Evolutionary conservation across 2,888 invertebrate species (phyloP).

Genomic region (Malacosoma neustria): DNA sequence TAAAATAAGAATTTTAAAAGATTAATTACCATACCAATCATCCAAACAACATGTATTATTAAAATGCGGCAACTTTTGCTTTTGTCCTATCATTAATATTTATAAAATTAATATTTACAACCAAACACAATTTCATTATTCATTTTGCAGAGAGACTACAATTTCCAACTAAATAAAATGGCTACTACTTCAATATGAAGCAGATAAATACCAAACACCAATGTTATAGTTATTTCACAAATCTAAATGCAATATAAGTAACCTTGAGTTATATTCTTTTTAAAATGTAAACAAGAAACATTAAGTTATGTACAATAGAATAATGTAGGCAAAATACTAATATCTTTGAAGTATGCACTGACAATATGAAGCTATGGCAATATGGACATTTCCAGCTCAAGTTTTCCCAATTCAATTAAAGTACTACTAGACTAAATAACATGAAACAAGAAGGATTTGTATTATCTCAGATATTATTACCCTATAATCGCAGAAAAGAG

Average conservation of each 20-base stretch:
- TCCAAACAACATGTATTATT: no score
- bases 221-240: not conserved
- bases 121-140: not conserved
- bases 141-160: not conserved
- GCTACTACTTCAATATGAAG: conserved; percentile 21
- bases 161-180: conserved; percentile 3
- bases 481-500: not conserved
- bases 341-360: not conserved
- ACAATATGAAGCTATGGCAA: not conserved
- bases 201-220: conserved; percentile 4
- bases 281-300: not conserved
- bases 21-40: no score
- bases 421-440: not conserved
- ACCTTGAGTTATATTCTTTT: no score
- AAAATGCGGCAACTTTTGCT: conserved; percentile 1
- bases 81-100: conserved; percentile 11
- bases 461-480: not conserved
- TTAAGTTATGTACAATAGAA: conserved; percentile 1
- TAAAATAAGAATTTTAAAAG: no score
- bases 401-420: no score
- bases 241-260: not conserved
- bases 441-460: not conserved
- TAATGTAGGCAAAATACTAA: not conserved
- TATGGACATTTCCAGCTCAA: not conserved
- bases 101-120: conserved; percentile 5